Percentiles rank a stretch among this genome's conserved stretches.
phyloP scores from a whole-genome alignment of 2,888 invertebrate genomes.

The Phytoseiulus persimilis region DNA sequence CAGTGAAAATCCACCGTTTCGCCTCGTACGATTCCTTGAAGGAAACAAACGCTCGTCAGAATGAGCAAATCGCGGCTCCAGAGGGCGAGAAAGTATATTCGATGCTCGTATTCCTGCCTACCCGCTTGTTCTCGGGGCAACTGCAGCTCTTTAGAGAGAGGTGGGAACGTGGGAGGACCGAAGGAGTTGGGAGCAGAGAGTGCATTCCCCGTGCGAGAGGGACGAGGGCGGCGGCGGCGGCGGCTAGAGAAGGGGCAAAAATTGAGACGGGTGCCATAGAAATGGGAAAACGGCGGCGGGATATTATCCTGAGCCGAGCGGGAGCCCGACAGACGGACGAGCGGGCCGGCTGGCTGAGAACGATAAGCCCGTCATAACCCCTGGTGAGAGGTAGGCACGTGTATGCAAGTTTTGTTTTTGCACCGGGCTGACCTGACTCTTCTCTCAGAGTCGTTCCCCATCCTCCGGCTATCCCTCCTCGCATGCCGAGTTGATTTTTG shows the following conservation, averaged over 20 bases:
- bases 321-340: neutral
- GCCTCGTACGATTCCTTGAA: too few relatives aligned
- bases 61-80: too few relatives aligned
- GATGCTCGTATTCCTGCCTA: too few relatives aligned
- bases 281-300: neutral
- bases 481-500: neutral
- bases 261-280: neutral
- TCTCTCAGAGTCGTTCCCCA: neutral
- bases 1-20: too few relatives aligned
- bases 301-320: neutral
- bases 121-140: too few relatives aligned
- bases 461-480: neutral
- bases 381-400: neutral
- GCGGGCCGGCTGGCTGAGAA: conserved; percentile 34
- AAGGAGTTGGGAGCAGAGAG: neutral
- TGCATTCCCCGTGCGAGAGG: neutral
- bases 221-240: neutral
- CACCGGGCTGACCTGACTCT: neutral
- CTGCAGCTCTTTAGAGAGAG: neutral
- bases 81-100: too few relatives aligned
- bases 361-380: conserved; percentile 36
- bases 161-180: neutral
- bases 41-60: too few relatives aligned
- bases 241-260: neutral
- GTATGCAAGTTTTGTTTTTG: conserved; percentile 37